These are phyloP conservation scores for Prostheceraeus crozeri DNA, from an alignment of 2,888 invertebrate species.

Conservation along the genomic window DNA sequence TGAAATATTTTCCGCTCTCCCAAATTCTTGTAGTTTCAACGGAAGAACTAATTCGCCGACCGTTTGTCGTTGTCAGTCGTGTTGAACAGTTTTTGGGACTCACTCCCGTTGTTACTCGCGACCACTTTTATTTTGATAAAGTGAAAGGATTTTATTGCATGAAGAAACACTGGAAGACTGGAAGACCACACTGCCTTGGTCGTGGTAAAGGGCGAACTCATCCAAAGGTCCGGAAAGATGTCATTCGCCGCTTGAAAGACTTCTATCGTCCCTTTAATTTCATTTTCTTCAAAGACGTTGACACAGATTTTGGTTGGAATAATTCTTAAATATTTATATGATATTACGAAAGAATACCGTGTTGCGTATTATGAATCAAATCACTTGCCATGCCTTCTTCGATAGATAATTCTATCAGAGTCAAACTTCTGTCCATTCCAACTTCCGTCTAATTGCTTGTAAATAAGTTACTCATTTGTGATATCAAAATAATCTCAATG, in stretches of 20 bases:
- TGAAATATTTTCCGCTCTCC: constrained; percentile 11
- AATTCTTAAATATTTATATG: no score
- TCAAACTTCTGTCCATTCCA: no score
- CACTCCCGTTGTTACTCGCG: not conserved
- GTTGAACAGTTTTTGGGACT: constrained; percentile 23
- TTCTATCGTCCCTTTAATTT: constrained; percentile 86
- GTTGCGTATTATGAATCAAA: no score
- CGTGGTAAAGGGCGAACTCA: constrained; percentile 72
- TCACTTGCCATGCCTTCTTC: no score
- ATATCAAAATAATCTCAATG: no score
- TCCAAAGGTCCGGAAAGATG: constrained; percentile 71
- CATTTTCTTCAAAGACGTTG: constrained; percentile 79
- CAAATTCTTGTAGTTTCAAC: constrained; percentile 31
- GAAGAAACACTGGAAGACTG: constrained; percentile 11
- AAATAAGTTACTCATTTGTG: no score
- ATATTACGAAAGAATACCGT: no score
- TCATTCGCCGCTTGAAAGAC: constrained; percentile 70
- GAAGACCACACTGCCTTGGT: constrained; percentile 31
- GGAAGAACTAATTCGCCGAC: not conserved
- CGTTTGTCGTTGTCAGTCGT: not conserved
- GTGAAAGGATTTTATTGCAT: constrained; percentile 30
- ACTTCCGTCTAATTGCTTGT: no score
- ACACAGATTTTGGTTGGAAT: constrained; percentile 77
- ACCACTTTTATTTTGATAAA: constrained; percentile 23
- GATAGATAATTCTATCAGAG: no score